phyloP scores from a whole-genome alignment of 1,140 invertebrate species.

The Drosophila nigrodunni region DNA sequence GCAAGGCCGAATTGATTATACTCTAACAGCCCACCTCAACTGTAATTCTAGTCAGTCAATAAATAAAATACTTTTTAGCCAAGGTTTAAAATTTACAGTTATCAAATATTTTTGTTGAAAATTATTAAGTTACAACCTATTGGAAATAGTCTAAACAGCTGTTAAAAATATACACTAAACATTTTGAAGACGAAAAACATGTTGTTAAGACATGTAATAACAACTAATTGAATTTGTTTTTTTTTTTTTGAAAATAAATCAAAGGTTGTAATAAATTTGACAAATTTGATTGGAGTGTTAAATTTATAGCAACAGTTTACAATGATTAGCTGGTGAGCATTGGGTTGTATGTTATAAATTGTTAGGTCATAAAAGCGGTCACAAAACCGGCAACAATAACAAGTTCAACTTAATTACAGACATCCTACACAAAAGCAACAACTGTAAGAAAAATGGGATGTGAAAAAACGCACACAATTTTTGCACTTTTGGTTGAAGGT shows the following conservation, averaged over 20 bases:
- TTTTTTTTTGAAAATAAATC: slow-evolving; percentile 42
- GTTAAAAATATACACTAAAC: neutral
- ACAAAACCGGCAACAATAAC: slow-evolving; percentile 70
- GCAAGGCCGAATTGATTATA: slow-evolving; percentile 49
- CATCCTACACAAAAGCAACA: slow-evolving; percentile 66
- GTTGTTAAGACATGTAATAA: slow-evolving; percentile 46
- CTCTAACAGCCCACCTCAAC: slow-evolving; percentile 28
- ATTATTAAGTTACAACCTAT: slow-evolving; percentile 7
- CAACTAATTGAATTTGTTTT: slow-evolving; percentile 50
- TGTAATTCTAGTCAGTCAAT: neutral
- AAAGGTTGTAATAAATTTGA: slow-evolving; percentile 50
- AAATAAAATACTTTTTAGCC: neutral
- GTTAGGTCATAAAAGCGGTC: slow-evolving; percentile 54
- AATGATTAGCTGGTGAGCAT: slow-evolving; percentile 50
- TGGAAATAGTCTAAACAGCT: neutral
- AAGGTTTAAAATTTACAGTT: neutral
- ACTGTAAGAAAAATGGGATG: slow-evolving; percentile 24
- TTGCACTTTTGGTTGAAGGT: slow-evolving; percentile 75
- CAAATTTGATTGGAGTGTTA: slow-evolving; percentile 42
- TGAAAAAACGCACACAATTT: slow-evolving; percentile 51
- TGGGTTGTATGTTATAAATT: slow-evolving; percentile 52
- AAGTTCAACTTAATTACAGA: slow-evolving; percentile 78
- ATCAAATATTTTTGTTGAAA: neutral
- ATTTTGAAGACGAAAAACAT: slow-evolving; percentile 2
- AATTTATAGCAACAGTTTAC: slow-evolving; percentile 58